Evolutionary conservation across 2,113 vertebrate species (phyloP).

Genomic region (Albula goreensis): DNA sequence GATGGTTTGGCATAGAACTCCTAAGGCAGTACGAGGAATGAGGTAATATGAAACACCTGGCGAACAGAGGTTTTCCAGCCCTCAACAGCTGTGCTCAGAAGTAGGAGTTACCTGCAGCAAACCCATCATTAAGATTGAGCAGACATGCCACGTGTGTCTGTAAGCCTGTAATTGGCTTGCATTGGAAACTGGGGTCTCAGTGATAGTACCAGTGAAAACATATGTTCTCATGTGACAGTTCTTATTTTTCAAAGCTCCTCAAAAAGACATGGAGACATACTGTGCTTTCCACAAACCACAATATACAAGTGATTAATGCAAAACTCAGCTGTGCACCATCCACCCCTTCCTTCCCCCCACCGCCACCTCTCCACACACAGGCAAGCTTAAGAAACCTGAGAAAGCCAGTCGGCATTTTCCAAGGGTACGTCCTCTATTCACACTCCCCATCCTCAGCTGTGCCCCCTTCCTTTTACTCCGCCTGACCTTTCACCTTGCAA

Average conservation of each 20-base stretch:
- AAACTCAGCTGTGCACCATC: background rate
- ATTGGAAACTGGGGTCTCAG: background rate
- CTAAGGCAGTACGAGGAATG: background rate
- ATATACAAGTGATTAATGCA: background rate
- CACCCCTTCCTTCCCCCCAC: no score
- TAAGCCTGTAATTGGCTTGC: conserved; percentile 13
- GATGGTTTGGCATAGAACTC: background rate
- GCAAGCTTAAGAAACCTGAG: background rate
- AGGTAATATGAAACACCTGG: conserved; percentile 34
- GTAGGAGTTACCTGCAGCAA: conserved; percentile 42
- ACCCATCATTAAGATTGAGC: conserved; percentile 46
- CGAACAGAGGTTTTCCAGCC: background rate
- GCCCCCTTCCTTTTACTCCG: background rate
- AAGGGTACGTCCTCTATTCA: background rate
- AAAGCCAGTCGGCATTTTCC: background rate
- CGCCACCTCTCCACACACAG: background rate
- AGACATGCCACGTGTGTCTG: conserved; percentile 16
- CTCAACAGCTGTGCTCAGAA: conserved; percentile 32
- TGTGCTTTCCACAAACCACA: background rate
- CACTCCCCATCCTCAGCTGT: conserved; percentile 17
- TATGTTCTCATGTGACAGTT: background rate
- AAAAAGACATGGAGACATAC: background rate
- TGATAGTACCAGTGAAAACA: conserved; percentile 6
- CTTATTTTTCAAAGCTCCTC: conserved; percentile 9
- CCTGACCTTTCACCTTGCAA: conserved; percentile 15